Evolutionary conservation across 2,797 vertebrate genomes (phyloP).

Genomic region (Sylvilagus floridanus): DNA sequence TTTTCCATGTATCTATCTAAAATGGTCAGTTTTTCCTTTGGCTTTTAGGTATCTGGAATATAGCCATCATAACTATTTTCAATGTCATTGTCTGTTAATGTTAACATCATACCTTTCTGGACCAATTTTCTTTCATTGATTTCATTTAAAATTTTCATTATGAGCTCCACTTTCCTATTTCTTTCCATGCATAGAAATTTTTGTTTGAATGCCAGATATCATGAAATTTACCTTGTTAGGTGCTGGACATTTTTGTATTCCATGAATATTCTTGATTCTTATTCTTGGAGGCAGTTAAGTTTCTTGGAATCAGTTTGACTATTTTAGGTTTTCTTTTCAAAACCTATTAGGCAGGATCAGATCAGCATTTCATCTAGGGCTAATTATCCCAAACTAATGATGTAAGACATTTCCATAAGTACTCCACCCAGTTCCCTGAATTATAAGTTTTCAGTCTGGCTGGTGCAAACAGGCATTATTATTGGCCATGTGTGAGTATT

Average conservation of each 20-base stretch:
- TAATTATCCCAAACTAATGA: slow-evolving; percentile 25
- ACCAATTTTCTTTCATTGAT: slow-evolving; percentile 30
- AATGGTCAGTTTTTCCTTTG: not conserved
- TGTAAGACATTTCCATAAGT: not conserved
- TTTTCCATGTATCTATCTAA: not conserved
- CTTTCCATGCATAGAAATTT: not conserved
- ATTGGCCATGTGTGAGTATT: not conserved
- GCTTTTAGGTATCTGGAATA: not conserved
- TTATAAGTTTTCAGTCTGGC: not conserved
- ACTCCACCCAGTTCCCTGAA: not conserved
- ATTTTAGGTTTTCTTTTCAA: slow-evolving; percentile 45
- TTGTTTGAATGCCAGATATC: not conserved
- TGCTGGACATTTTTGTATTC: not conserved
- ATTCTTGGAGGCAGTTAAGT: not conserved
- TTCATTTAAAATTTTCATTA: slow-evolving; percentile 4
- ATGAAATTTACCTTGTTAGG: slow-evolving; percentile 10
- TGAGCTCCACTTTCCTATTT: slow-evolving; percentile 28
- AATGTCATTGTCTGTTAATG: not conserved
- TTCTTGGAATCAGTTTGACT: not conserved
- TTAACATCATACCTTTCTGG: not conserved
- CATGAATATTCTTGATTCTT: not conserved
- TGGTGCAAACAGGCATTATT: not conserved
- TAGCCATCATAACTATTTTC: not conserved
- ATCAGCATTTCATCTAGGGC: not conserved
- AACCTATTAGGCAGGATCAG: not conserved